Percentiles rank a stretch among this genome's conserved stretches.
These are phyloP conservation scores for Megamerina dolium DNA, from an alignment of 2,888 invertebrate genomes.

Conservation along the genomic window DNA sequence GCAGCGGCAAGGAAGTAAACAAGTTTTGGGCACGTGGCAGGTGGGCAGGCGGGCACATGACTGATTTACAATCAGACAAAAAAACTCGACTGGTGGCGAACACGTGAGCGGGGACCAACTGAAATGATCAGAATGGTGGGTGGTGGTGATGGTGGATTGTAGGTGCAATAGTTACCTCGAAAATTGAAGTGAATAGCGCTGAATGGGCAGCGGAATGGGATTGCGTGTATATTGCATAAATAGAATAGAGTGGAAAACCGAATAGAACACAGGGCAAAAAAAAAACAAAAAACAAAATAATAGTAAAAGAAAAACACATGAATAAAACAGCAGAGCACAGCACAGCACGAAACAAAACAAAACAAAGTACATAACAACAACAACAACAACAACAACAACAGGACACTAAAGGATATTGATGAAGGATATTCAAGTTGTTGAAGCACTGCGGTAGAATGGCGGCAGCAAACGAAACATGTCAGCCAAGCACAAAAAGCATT, in stretches of 20 bases:
- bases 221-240: slow-evolving; percentile 19
- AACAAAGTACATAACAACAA: slow-evolving; percentile 9
- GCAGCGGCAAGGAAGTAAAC: slow-evolving; percentile 20
- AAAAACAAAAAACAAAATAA: slow-evolving; percentile 7
- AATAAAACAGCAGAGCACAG: too few species aligned
- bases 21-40: slow-evolving; percentile 10
- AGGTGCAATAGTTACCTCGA: neutral
- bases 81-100: slow-evolving; percentile 1
- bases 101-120: neutral
- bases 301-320: too few species aligned
- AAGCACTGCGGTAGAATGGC: neutral
- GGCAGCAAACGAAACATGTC: slow-evolving; percentile 3
- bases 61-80: slow-evolving; percentile 3
- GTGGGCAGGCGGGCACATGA: slow-evolving; percentile 5
- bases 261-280: slow-evolving; percentile 4
- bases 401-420: slow-evolving; percentile 36
- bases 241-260: too few species aligned
- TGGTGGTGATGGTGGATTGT: neutral
- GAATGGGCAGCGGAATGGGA: slow-evolving; percentile 14
- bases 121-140: neutral
- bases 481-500: neutral
- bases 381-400: slow-evolving; percentile 16
- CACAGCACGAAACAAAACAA: too few species aligned
- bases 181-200: neutral
- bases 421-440: slow-evolving; percentile 35